These are phyloP conservation scores for Archips xylosteana DNA, from an alignment of 2,888 invertebrate genomes.

Conservation along the genomic window DNA sequence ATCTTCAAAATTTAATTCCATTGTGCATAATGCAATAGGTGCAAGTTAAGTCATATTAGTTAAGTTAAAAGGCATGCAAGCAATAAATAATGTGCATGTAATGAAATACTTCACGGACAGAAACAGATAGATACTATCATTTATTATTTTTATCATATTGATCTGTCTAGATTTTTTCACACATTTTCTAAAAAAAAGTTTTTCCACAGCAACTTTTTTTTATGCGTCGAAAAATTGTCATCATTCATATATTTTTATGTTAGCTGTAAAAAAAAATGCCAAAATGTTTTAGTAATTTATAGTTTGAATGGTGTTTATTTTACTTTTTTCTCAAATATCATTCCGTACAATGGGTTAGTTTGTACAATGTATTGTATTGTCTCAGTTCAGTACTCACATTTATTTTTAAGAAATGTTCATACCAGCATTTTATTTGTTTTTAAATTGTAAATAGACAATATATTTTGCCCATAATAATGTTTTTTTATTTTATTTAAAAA, in stretches of 20 bases:
- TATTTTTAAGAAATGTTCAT: conserved; percentile 79
- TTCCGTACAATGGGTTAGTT: conserved; percentile 64
- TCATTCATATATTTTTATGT: conserved; percentile 7
- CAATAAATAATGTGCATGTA: conserved; percentile 3
- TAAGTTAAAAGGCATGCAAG: conserved; percentile 1
- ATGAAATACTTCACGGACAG: neutral
- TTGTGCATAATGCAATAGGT: conserved; percentile 6
- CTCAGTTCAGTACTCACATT: conserved; percentile 74
- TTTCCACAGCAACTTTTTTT: neutral
- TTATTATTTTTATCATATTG: neutral
- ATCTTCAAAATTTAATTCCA: neutral
- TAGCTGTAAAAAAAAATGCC: conserved; percentile 27
- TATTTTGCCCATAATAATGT: conserved; percentile 82
- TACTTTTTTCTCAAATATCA: conserved; percentile 55
- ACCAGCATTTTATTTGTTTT: conserved; percentile 80
- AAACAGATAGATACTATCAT: neutral
- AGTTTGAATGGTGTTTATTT: conserved; percentile 43
- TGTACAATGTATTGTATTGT: conserved; percentile 50
- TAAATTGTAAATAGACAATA: conserved; percentile 83
- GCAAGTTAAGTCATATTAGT: neutral
- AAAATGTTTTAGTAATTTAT: conserved; percentile 31
- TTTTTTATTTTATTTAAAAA: conserved; percentile 36
- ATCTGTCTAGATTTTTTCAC: neutral
- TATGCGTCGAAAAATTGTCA: neutral
- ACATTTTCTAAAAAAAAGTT: neutral